phyloP scores from a whole-genome alignment of 2,797 vertebrate genomes.

The Gila robusta region DNA sequence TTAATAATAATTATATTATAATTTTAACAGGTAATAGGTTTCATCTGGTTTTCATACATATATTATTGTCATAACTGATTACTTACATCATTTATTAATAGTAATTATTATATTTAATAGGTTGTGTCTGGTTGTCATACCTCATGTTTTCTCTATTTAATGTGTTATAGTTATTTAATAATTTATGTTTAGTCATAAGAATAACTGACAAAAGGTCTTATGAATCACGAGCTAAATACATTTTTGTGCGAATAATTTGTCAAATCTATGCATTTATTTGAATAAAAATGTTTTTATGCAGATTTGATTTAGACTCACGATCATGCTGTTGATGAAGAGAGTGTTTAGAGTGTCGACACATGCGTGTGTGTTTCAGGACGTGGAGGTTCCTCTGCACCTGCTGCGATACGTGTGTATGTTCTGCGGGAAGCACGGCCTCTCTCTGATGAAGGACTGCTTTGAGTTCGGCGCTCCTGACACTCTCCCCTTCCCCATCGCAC shows the following conservation, averaged over 20 bases:
- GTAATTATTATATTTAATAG: background rate
- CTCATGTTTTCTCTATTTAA: background rate
- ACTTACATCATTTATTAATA: background rate
- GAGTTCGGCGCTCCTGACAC: slow-evolving; percentile 93
- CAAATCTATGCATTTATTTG: background rate
- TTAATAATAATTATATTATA: no score
- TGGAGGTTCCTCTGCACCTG: slow-evolving; percentile 97
- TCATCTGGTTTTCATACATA: background rate
- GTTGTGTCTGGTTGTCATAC: background rate
- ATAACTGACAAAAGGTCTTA: background rate
- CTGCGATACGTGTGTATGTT: slow-evolving; percentile 97
- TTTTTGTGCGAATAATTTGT: no score
- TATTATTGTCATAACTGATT: background rate
- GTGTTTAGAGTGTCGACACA: background rate
- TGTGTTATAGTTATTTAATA: background rate
- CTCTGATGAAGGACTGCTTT: slow-evolving; percentile 99
- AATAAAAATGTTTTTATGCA: background rate
- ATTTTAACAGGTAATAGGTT: no score
- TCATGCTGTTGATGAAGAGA: background rate
- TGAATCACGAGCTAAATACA: background rate
- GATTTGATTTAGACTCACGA: background rate
- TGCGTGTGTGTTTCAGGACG: slow-evolving; percentile 80
- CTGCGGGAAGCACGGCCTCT: slow-evolving; percentile 97
- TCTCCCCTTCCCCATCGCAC: slow-evolving; percentile 94
- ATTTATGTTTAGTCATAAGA: background rate